These are phyloP conservation scores for Drosophila subquinaria DNA, from an alignment of 2,888 invertebrate genomes.

Conservation along the genomic window DNA sequence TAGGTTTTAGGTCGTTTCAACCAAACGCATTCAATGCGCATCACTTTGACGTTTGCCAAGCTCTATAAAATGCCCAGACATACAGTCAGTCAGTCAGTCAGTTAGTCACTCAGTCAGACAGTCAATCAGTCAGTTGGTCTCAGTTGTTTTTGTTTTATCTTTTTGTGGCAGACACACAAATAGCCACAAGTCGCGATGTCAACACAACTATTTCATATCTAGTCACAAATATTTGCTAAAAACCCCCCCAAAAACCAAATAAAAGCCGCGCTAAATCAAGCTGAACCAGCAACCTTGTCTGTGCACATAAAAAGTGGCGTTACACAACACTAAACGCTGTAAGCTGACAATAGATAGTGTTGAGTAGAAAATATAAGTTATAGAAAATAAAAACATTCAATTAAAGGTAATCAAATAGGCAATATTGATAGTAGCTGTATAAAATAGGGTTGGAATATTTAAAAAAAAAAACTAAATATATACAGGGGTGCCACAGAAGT, in stretches of 20 bases:
- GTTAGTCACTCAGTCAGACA: slow-evolving; percentile 26
- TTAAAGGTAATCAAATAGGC: too few relatives aligned
- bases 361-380: slow-evolving; percentile 5
- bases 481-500: too few relatives aligned
- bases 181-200: slow-evolving; percentile 37
- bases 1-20: slow-evolving; percentile 74
- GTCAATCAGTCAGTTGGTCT: too few relatives aligned
- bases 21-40: slow-evolving; percentile 69
- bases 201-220: slow-evolving; percentile 55
- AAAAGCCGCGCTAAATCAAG: slow-evolving; percentile 32
- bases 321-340: slow-evolving; percentile 55
- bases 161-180: slow-evolving; percentile 34
- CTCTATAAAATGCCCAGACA: slow-evolving; percentile 57
- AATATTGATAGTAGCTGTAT: too few relatives aligned
- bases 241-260: slow-evolving; percentile 22
- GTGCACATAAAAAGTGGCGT: slow-evolving; percentile 56
- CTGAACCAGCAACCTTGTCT: slow-evolving; percentile 22
- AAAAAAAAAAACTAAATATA: background rate
- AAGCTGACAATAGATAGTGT: slow-evolving; percentile 14
- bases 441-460: too few relatives aligned
- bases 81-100: slow-evolving; percentile 11
- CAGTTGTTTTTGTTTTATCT: slow-evolving; percentile 7
- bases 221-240: slow-evolving; percentile 28
- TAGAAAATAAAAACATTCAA: background rate
- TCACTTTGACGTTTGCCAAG: slow-evolving; percentile 73